phyloP scores from a whole-genome alignment of 2,113 vertebrate genomes.

The Lepus americanus region DNA sequence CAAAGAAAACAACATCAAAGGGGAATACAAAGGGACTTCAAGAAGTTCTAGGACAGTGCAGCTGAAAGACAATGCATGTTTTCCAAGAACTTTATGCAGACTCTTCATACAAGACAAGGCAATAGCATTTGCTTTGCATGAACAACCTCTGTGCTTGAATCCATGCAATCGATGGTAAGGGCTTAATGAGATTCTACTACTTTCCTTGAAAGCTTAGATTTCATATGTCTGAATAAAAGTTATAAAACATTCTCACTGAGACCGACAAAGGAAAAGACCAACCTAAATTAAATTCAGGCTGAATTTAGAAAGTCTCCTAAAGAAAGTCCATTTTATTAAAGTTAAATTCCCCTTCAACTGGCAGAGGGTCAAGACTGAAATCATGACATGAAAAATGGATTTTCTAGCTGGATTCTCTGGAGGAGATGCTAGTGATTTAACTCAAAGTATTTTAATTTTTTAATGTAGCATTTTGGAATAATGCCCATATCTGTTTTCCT shows the following conservation, averaged over 20 bases:
- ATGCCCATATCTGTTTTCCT: conserved; percentile 31
- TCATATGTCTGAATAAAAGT: conserved; percentile 16
- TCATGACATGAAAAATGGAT: conserved; percentile 62
- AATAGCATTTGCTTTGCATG: neutral
- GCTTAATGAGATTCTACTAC: neutral
- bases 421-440: conserved; percentile 49
- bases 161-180: neutral
- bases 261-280: conserved; percentile 29
- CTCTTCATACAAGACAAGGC: no score
- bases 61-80: no score
- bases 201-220: conserved; percentile 5
- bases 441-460: conserved; percentile 45
- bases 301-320: conserved; percentile 75
- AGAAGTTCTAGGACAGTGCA: no score
- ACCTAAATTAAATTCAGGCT: conserved; percentile 66
- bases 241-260: neutral
- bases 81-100: no score
- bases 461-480: neutral
- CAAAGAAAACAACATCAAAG: neutral
- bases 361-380: conserved; percentile 59
- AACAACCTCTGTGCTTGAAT: neutral
- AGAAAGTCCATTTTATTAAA: conserved; percentile 80
- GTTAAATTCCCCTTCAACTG: conserved; percentile 65
- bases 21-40: neutral
- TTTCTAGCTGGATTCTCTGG: conserved; percentile 59